phyloP scores from a whole-genome alignment of 2,888 invertebrate genomes.

The Megamerina dolium region DNA sequence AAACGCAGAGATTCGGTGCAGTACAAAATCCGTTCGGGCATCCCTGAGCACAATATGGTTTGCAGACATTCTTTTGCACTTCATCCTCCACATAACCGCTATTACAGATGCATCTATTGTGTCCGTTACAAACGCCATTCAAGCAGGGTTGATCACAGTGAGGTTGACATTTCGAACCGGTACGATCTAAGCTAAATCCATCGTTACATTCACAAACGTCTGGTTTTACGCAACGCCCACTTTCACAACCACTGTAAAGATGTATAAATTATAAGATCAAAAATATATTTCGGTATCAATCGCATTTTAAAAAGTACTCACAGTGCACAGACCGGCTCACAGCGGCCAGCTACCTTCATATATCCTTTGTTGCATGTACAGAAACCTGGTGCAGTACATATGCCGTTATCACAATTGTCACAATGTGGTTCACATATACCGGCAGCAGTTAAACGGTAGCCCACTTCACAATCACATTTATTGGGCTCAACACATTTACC shows the following conservation, averaged over 20 bases:
- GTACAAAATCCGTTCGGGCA: constrained; percentile 70
- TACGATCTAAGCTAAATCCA: constrained; percentile 35
- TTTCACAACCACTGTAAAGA: constrained; percentile 35
- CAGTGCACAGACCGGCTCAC: constrained; percentile 44
- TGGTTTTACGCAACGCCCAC: constrained; percentile 48
- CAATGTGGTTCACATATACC: constrained; percentile 48
- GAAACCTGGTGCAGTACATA: constrained; percentile 56
- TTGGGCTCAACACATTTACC: constrained; percentile 38
- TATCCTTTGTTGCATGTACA: constrained; percentile 57
- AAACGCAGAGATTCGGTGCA: constrained; percentile 67
- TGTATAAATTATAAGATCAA: not conserved
- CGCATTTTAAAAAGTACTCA: too few relatives aligned
- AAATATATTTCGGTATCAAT: not conserved
- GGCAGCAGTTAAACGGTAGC: constrained; percentile 29
- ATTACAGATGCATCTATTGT: constrained; percentile 56
- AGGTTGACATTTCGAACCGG: constrained; percentile 50
- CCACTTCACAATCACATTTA: constrained; percentile 34
- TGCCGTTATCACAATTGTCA: constrained; percentile 51
- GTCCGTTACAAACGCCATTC: constrained; percentile 64
- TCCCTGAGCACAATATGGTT: constrained; percentile 61
- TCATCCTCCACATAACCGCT: constrained; percentile 52
- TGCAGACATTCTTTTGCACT: constrained; percentile 49
- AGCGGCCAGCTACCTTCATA: constrained; percentile 44
- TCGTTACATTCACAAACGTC: constrained; percentile 42
- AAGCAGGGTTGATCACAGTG: constrained; percentile 61